Base-by-base conservation (phyloP, 2,113 vertebrate genomes). In the Phoxinus phoxinus region DNA sequence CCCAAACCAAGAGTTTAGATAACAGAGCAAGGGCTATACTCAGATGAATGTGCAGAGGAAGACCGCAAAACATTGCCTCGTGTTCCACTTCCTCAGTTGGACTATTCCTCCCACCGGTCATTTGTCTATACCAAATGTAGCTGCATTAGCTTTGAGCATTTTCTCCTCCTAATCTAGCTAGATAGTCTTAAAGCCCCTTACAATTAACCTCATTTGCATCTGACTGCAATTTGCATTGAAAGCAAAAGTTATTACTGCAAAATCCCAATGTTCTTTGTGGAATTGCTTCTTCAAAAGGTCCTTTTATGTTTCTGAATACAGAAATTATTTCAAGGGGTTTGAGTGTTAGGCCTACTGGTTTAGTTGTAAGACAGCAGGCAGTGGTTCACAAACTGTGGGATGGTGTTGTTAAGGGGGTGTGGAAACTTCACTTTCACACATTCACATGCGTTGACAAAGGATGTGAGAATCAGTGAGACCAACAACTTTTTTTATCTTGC, bases 1-100 rank as follows among this genome's bases (percentile, higher is more conserved):
- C 80, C 86, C 27, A n/a, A 56, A 78, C 77, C 76, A 17, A 41
- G 78, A 72, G 78, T 80, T 75, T 86, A 72, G 78, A 85, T 85
- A 73, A 78, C 44, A 76, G 51, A 78, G 79, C 17, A 11, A 81
- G 59, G 61, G 41, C 79, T 67, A 48, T 48, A 51, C 61, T 81
- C 25, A 46, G 61, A 81, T 32, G 79, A 67, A 46, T 48, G n/a
- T 48, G 78, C 35, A 21, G 79, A 67, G 37, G 25, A 61, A 30
- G 59, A 65, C 61, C 35, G 11, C 19, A 84, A 84, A 56, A 78
- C 11, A 65, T 32, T 32, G 72, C 71, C 37, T 27, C 25, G 51
- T 65, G 41, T 76, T 65, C 25, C 30, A 25, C 27, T 30, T 37
- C 27, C 12, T 53, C 67, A 79, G 32, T n/a, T 79, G 61, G 35